A percentile compares a stretch with the other conserved stretches of the same genome.
Conservation (phyloP, 2,797 vertebrate species). For the Pantherophis alleghaniensis region DNA sequence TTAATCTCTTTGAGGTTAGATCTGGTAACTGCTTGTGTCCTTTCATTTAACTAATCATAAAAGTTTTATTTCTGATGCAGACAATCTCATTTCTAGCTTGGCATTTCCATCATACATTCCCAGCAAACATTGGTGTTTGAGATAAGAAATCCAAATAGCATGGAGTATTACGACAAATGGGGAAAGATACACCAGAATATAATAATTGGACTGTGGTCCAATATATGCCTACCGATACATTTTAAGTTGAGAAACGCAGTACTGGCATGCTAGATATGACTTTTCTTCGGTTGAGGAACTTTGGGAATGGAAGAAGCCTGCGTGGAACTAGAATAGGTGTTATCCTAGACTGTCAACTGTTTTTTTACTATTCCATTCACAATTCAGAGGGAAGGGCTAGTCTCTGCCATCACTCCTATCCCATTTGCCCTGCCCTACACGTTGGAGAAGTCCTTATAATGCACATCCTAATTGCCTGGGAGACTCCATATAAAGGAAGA, state of each 20-base stretch:
- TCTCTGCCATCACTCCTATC: not conserved
- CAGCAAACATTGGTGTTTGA: not conserved
- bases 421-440: not conserved
- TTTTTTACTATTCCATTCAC: not conserved
- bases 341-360: not conserved
- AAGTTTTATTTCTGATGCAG: not conserved
- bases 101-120: not conserved
- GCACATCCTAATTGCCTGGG: not conserved
- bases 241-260: not conserved
- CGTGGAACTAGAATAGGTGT: not conserved
- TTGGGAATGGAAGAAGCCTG: not conserved
- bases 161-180: no score
- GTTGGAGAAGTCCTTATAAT: not conserved
- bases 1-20: not conserved
- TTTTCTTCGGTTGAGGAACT: not conserved
- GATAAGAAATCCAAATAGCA: not conserved
- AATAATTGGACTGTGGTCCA: not conserved
- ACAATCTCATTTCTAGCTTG: not conserved
- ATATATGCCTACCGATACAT: not conserved
- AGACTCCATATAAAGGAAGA: not conserved
- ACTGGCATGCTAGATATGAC: not conserved
- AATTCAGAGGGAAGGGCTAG: not conserved
- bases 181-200: not conserved
- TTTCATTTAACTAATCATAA: not conserved
- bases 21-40: not conserved